Evolutionary conservation across 2,888 invertebrate species (phyloP).

Genomic region (Catocala fraxini): DNA sequence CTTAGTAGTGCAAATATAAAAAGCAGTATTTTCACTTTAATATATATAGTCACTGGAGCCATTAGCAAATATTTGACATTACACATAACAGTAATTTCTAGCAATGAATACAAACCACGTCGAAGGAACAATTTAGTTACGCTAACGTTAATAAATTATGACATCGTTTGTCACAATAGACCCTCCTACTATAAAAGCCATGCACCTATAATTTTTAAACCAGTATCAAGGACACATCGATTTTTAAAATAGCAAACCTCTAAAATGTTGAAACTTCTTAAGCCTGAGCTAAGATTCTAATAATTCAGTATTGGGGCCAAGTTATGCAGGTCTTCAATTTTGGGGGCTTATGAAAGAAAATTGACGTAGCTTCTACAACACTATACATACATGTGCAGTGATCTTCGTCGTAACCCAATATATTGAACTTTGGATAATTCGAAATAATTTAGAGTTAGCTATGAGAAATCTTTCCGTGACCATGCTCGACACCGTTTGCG

Average conservation of each 20-base stretch:
- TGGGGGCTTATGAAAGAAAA: constrained; percentile 70
- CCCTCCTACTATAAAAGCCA: no score
- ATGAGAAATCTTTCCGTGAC: constrained; percentile 72
- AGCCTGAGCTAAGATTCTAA: constrained; percentile 53
- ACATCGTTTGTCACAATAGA: no score
- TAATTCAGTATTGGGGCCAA: constrained; percentile 67
- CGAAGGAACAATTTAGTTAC: no score
- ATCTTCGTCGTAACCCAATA: constrained; percentile 73
- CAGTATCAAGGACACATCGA: no score
- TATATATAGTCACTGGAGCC: no score
- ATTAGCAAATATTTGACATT: no score
- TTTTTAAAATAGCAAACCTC: neutral
- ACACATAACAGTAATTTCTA: no score
- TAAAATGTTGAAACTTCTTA: constrained; percentile 38
- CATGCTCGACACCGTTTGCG: constrained; percentile 74
- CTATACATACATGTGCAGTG: constrained; percentile 60
- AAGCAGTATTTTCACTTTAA: no score
- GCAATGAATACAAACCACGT: no score
- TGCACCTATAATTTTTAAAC: no score
- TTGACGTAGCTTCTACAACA: constrained; percentile 52
- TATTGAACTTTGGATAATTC: constrained; percentile 71
- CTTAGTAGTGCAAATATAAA: no score
- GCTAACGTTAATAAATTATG: no score
- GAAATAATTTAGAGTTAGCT: constrained; percentile 64
- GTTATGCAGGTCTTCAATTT: constrained; percentile 59